A percentile compares a stretch with the other conserved stretches of the same genome.
Evolutionary conservation across 2,797 vertebrate genomes (phyloP).

Genomic region (Coilia nasus): DNA sequence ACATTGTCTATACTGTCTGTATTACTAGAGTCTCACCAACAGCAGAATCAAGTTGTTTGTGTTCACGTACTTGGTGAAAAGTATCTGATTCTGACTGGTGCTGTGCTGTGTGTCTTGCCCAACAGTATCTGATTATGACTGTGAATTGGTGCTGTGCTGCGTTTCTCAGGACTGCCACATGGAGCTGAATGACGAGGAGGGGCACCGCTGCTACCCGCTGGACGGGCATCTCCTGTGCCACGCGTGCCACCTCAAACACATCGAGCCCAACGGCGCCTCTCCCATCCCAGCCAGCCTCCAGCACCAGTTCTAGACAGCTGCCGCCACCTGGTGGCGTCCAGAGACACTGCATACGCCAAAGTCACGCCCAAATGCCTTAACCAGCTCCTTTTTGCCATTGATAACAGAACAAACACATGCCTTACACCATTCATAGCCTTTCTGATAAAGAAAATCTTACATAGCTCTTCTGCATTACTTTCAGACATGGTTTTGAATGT

Average conservation of each 20-base stretch:
- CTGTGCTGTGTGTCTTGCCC: no score
- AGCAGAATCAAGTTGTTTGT: no score
- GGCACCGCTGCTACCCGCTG: constrained; percentile 93
- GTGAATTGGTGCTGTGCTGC: background rate
- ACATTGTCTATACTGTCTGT: no score
- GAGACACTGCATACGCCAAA: constrained; percentile 47
- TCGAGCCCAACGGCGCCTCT: constrained; percentile 73
- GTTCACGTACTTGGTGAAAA: no score
- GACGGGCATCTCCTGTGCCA: constrained; percentile 91
- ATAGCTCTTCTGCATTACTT: background rate
- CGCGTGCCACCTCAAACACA: constrained; percentile 89
- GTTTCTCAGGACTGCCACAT: constrained; percentile 85
- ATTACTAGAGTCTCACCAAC: no score
- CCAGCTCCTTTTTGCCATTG: background rate
- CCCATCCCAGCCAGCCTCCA: constrained; percentile 60
- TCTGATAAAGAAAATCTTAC: background rate
- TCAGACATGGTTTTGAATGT: background rate
- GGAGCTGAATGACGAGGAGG: constrained; percentile 93
- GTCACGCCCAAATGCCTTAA: constrained; percentile 32
- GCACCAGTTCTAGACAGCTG: constrained; percentile 66
- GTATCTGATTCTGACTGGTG: no score
- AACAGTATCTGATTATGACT: no score
- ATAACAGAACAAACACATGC: background rate
- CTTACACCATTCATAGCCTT: background rate
- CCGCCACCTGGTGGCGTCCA: constrained; percentile 64